Evolutionary conservation across 2,113 vertebrate species (phyloP).

Genomic region (Ceuthmochares aereus): DNA sequence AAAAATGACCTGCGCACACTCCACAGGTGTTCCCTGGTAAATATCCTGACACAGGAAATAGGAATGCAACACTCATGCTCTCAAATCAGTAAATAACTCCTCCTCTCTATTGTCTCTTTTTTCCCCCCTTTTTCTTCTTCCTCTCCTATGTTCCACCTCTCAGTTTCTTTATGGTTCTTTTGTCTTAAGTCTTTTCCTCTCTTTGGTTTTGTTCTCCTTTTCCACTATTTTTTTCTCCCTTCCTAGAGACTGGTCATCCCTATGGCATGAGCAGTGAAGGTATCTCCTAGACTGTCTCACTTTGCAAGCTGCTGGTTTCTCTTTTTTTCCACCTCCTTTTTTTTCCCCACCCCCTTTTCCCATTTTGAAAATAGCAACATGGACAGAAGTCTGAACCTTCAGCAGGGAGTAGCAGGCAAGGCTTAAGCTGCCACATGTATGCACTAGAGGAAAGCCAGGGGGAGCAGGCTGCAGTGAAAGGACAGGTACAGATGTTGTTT

Average conservation of each 20-base stretch:
- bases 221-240: not conserved
- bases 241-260: not conserved
- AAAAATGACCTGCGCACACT: not conserved
- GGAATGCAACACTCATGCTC: not conserved
- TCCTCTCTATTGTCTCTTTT: not conserved
- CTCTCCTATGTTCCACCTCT: not conserved
- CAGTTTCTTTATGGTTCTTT: not conserved
- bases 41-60: not conserved
- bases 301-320: not conserved
- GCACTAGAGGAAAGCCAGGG: not conserved
- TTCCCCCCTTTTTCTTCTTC: fast-evolving
- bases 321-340: not conserved
- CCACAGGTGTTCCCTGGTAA: not conserved
- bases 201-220: not conserved
- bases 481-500: not conserved
- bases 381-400: not conserved
- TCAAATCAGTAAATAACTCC: not conserved
- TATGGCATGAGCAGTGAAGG: not conserved
- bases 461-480: not conserved
- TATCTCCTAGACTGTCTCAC: not conserved
- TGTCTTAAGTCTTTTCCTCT: not conserved
- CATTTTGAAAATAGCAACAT: not conserved
- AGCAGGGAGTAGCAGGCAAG: not conserved
- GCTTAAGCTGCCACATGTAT: not conserved
- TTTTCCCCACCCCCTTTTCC: not conserved